These are phyloP conservation scores for Lophotriccus pileatus DNA, from an alignment of 2,797 vertebrate genomes.

Conservation along the genomic window DNA sequence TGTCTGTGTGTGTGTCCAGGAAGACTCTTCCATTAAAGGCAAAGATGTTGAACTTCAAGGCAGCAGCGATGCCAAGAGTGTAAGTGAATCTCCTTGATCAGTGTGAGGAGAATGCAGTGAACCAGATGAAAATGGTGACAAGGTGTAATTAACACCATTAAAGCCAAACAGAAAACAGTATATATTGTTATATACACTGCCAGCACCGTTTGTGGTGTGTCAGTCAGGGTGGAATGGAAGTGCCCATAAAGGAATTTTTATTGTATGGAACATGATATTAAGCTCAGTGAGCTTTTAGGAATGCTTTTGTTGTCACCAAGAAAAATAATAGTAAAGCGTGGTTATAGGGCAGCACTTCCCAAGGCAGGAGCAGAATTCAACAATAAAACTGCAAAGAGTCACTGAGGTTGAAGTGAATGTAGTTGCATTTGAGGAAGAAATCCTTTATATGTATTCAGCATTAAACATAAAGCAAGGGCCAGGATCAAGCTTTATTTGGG, in stretches of 20 bases:
- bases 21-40: background rate
- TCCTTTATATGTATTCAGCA: background rate
- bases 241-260: background rate
- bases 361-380: background rate
- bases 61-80: background rate
- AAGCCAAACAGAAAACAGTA: background rate
- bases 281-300: background rate
- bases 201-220: background rate
- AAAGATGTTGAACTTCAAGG: background rate
- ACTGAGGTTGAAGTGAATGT: background rate
- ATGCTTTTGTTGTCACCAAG: background rate
- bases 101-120: background rate
- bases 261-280: background rate
- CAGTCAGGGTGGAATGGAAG: background rate
- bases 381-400: background rate
- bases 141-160: background rate
- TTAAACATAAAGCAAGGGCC: background rate
- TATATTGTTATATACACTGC: rapidly evolving
- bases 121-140: background rate
- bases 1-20: background rate
- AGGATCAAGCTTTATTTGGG: background rate
- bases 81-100: background rate
- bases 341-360: background rate
- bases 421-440: background rate
- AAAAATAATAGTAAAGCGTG: background rate